Evolutionary conservation across 1,140 invertebrate species (phyloP), one percentile per base, ranked within the genome.

Genomic region (Anastatus disparis): DNA sequence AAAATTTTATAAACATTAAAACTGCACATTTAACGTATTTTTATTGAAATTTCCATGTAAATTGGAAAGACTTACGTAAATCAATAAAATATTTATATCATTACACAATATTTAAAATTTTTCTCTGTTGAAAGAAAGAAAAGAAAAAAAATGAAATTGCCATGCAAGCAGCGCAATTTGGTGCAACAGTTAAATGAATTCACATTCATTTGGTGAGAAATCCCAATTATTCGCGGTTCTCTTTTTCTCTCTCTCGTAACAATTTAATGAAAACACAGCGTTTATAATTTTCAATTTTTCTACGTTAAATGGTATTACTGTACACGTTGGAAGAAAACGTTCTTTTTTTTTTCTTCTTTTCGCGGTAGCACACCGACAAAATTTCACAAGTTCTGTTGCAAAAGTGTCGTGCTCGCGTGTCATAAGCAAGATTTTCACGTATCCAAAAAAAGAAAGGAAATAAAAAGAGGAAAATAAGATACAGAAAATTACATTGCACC

Each of bases 361-460:
- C 13, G 17, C 3, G 42, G 3, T 10, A 35, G 4, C 31, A 10
- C 27, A 48, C 8, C 31, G 27, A 44, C 10, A n/a, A 56, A 29
- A 29, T 67, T 46, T 67, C 52, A 22, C 42, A 26, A 55, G 55
- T 55, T n/a, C n/a, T 59, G 56, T 66, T 70, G 72, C 62, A 56
- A 74, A 70, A 63, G 63, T n/a, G n/a, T 70, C 46, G 56, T 56
- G 24, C 58, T 29, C 40, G 38, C n/a, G 42, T 24, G 56, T 46
- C 55, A 59, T 7, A 48, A 52, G 40, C 13, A 22, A 1, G 22
- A 52, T 50, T 61, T 67, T 69, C 44, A n/a, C 46, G 31, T 10
- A 10, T 27, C 20, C 17, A 27, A 59, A 55, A 31, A 31, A n/a
- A 55, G 26, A 55, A 9, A 52, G 3, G 27, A 55, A 44, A 26